These are phyloP conservation scores for Nylanderia fulva DNA, from an alignment of 1,140 invertebrate species.

Conservation along the genomic window DNA sequence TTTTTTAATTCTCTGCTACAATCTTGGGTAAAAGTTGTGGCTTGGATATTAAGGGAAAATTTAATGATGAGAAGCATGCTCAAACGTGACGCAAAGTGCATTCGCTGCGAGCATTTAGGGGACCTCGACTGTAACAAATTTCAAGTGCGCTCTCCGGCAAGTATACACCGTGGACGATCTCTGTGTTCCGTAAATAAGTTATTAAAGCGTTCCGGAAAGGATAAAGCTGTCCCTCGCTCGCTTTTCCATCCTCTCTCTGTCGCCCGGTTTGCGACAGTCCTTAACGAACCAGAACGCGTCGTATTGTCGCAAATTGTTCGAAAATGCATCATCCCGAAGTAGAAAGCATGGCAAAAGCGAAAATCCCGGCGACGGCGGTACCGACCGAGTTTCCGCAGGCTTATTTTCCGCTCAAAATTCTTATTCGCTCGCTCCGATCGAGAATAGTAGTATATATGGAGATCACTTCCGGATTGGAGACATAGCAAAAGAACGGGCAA, in stretches of 20 bases:
- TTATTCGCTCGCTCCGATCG: neutral
- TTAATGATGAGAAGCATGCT: neutral
- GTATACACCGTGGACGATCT: slow-evolving; percentile 21
- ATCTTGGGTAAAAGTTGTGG: neutral
- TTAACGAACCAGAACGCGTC: slow-evolving; percentile 74
- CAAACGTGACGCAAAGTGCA: slow-evolving; percentile 40
- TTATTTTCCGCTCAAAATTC: slow-evolving; percentile 6
- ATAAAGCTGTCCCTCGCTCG: neutral
- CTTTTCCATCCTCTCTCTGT: slow-evolving; percentile 29
- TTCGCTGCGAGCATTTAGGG: slow-evolving; percentile 41
- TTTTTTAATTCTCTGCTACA: neutral
- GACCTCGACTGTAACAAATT: slow-evolving; percentile 32
- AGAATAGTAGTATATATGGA: slow-evolving; percentile 29
- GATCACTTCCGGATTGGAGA: slow-evolving; percentile 45
- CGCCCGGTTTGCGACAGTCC: slow-evolving; percentile 31
- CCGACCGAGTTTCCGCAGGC: slow-evolving; percentile 47
- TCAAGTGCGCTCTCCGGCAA: slow-evolving; percentile 31
- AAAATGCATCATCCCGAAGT: slow-evolving; percentile 61
- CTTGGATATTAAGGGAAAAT: slow-evolving; percentile 11
- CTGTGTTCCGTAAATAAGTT: slow-evolving; percentile 48
- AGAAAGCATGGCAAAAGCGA: slow-evolving; percentile 71
- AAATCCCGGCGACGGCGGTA: slow-evolving; percentile 64
- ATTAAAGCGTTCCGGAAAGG: slow-evolving; percentile 51
- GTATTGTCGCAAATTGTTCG: slow-evolving; percentile 72
- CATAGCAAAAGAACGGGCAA: slow-evolving; percentile 19